Conservation (phyloP, 2,888 invertebrate genomes). For the Athrips mouffetella region DNA sequence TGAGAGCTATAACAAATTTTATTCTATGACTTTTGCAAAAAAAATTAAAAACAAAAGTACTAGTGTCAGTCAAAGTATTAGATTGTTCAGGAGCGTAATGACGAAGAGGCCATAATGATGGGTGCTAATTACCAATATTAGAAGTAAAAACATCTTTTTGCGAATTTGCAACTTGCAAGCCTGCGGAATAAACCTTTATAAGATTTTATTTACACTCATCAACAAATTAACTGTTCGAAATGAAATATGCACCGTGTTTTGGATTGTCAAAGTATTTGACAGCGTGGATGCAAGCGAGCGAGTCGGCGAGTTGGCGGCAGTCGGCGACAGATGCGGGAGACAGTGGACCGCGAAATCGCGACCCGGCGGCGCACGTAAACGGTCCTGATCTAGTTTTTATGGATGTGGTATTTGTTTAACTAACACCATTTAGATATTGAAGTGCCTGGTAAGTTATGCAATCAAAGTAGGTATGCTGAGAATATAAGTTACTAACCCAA, state of each 20-base stretch:
- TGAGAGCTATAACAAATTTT: too few relatives aligned
- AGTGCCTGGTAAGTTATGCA: too few relatives aligned
- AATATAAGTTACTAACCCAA: too few relatives aligned
- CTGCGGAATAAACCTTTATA: not conserved
- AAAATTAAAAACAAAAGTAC: too few relatives aligned
- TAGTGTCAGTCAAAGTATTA: too few relatives aligned
- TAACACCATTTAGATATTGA: too few relatives aligned
- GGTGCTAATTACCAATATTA: not conserved
- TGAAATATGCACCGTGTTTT: not conserved
- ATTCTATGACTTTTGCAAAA: too few relatives aligned
- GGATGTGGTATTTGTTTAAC: constrained; percentile 4
- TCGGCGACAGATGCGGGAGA: constrained; percentile 57
- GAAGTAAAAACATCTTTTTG: not conserved
- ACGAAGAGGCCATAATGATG: too few relatives aligned
- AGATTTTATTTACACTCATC: not conserved
- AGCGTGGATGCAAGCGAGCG: constrained; percentile 30
- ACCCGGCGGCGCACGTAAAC: constrained; percentile 26
- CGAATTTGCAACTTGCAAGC: not conserved
- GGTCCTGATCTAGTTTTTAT: not conserved
- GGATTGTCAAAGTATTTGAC: constrained; percentile 28
- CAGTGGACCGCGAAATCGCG: constrained; percentile 58
- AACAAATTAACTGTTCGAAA: not conserved
- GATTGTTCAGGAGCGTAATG: too few relatives aligned
- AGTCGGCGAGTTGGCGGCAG: constrained; percentile 20
- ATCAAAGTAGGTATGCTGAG: too few relatives aligned